Base-by-base conservation (phyloP, 2,888 invertebrate genomes). In the Oxyteleia sp. region DNA sequence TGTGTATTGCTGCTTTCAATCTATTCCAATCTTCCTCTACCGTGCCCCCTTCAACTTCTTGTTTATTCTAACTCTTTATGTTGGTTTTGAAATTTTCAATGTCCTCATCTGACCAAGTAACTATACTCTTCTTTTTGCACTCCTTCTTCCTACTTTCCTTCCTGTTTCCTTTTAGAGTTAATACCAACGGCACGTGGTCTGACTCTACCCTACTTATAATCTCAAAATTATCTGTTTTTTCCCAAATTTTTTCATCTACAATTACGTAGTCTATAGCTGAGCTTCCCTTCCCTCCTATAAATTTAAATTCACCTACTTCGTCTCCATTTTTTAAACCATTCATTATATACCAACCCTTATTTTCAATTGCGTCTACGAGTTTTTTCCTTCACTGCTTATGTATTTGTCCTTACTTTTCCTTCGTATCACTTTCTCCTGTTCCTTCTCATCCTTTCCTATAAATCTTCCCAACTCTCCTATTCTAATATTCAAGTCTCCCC, bases 211-310 rank as follows among this genome's bases (percentile, higher is more conserved):
- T 51, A 20, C 23, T 20, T 13, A 26, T 53, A 8, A 84, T 45
- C 18, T 23, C 16, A 13, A 82, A 11, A 10, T 11, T 69, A 13
- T 68, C 20, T 35, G 66, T 20, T 26, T 32, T 45, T 1, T 55
- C 69, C 49, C 53, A 29, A 1, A 15, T 38, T 2, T 20, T n/a
- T 11, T 49, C 55, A 16, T 80, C 66, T n/a, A 55, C 47, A 15
- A 82, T 61, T 16, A 53, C 72, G 8, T 84, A 79, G 16, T 85
- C 85, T 26, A 85, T 75, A 5, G 82, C 82, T 23, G 84, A 63
- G 11, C 32, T 72, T 16, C 75, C 63, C 35, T 69, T 75, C 2
- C 43, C 71, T 16, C 74, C 57, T n/a, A 74, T 57, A 66, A 55
- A 85, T 1, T 81, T 81, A 23, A 23, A 75, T 43, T 85, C 78